Evolutionary conservation across 2,888 invertebrate genomes (phyloP), one percentile per base, ranked within the genome.

Genomic region (Toxonevra muliebris): DNA sequence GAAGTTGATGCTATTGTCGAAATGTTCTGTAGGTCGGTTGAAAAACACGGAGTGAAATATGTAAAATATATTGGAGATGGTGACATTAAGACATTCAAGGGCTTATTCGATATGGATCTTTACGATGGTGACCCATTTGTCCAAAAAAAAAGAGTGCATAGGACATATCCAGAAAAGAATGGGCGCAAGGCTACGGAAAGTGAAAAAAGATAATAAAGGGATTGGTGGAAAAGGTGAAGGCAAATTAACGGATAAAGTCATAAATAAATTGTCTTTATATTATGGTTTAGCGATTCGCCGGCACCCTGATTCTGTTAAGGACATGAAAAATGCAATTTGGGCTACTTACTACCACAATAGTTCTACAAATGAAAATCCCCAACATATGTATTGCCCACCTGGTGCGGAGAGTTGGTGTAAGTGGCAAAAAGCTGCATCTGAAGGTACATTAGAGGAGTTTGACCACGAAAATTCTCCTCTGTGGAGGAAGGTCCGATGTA

Each of bases 231-330:
- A 52, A 52, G 74, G 48, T 72, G 72, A 69, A 74, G 75, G 61
- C 30, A 52, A 66, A 63, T 69, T 78, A 15, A 76, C 75, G 54
- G 77, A 64, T 42, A 80, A 79, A 74, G n/a, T 75, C 52, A 79
- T 79, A 8, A 74, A 75, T 52, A 71, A 80, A 61, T 66, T 81
- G 50, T 76, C 76, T 10, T 65, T 74, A 50, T 80, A 79, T 70
- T 81, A 80, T 65, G 79, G 79, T 48, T 68, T 77, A 53, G 77
- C 79, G 30, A 80, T 81, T 59, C 41, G 76, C 19, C 41, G 74
- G 17, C 59, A 80, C 68, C 64, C 55, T 50, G 74, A 80, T 75
- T 76, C 75, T 13, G 65, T 77, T 55, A 66, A 77, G 59, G 69
- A 77, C 17, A 79, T 79, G 76, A 72, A 74, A 66, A 74, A 75